Evolutionary conservation across 92 coral and sea anemone genomes (phyloP).

Genomic region (Palythoa grandiflora): DNA sequence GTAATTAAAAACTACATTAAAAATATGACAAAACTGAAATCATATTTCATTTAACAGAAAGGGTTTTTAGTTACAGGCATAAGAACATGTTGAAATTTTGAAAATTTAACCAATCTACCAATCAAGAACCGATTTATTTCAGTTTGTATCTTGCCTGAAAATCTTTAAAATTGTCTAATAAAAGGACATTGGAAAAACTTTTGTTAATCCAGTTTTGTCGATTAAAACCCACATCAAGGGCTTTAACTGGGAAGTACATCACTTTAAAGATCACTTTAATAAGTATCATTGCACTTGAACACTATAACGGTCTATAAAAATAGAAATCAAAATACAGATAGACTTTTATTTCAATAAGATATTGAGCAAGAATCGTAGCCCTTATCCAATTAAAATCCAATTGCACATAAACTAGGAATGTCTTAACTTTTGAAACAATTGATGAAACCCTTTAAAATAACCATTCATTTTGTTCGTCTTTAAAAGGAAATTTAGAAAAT

Average conservation of each 20-base stretch:
- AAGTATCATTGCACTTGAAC: slow-evolving; percentile 8
- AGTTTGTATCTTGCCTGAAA: not conserved
- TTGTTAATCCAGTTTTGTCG: too few relatives aligned
- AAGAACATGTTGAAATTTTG: too few relatives aligned
- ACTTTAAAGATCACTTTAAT: slow-evolving; percentile 22
- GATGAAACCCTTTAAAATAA: too few relatives aligned
- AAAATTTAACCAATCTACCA: too few relatives aligned
- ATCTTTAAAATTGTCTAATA: not conserved
- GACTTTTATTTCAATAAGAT: slow-evolving; percentile 3
- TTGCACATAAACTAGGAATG: too few relatives aligned
- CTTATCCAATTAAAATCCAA: too few relatives aligned
- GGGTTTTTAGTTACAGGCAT: not conserved
- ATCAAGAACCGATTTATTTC: too few relatives aligned
- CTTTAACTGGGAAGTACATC: not conserved
- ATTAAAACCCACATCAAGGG: not conserved
- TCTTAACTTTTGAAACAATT: too few relatives aligned
- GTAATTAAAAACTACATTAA: not conserved
- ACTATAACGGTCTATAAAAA: slow-evolving; percentile 15
- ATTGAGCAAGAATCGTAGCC: too few relatives aligned
- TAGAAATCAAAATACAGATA: not conserved
- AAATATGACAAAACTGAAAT: not conserved
- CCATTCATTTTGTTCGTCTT: too few relatives aligned
- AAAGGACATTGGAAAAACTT: not conserved
- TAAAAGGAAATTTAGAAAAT: too few relatives aligned
- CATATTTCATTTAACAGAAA: not conserved